A percentile compares a stretch with the other conserved stretches of the same genome.
phyloP scores from a whole-genome alignment of 2,888 invertebrate genomes.

The Lepeophtheirus nordmannii region DNA sequence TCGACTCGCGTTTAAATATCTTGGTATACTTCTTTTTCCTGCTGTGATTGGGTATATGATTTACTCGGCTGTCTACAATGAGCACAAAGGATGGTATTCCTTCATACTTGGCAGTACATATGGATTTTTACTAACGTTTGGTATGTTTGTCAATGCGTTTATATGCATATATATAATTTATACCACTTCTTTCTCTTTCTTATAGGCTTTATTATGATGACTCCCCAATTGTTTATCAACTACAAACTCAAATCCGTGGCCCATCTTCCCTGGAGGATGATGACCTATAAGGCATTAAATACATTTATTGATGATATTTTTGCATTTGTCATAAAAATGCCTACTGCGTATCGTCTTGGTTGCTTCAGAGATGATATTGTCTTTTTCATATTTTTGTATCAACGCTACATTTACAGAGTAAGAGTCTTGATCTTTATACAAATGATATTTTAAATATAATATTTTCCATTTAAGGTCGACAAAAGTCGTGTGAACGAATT shows the following conservation, averaged over 20 bases:
- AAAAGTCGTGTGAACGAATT: conserved; percentile 88
- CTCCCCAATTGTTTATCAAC: conserved; percentile 98
- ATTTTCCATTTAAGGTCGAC: conserved; percentile 46
- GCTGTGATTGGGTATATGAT: conserved; percentile 79
- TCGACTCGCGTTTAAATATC: conserved; percentile 60
- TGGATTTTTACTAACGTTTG: conserved; percentile 89
- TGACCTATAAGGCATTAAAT: conserved; percentile 97
- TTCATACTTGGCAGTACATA: conserved; percentile 91
- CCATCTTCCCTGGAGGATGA: conserved; percentile 98
- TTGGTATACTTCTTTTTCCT: conserved; percentile 79
- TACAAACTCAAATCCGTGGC: conserved; percentile 98
- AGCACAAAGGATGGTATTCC: conserved; percentile 94
- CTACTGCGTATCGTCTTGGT: conserved; percentile 90
- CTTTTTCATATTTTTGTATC: conserved; percentile 96
- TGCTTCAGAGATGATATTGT: conserved; percentile 90
- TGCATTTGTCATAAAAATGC: conserved; percentile 99
- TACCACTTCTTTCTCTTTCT: conserved; percentile 26
- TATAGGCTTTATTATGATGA: conserved; percentile 97
- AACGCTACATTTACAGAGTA: conserved; percentile 86
- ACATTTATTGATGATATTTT: conserved; percentile 99
- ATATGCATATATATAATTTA: neutral
- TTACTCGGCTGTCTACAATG: conserved; percentile 83
- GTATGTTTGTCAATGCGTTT: conserved; percentile 30
- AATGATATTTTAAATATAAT: neutral
- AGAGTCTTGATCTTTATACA: neutral